Conservation (phyloP, 2,888 invertebrate genomes). For the Branchipolynoe longqiensis region DNA sequence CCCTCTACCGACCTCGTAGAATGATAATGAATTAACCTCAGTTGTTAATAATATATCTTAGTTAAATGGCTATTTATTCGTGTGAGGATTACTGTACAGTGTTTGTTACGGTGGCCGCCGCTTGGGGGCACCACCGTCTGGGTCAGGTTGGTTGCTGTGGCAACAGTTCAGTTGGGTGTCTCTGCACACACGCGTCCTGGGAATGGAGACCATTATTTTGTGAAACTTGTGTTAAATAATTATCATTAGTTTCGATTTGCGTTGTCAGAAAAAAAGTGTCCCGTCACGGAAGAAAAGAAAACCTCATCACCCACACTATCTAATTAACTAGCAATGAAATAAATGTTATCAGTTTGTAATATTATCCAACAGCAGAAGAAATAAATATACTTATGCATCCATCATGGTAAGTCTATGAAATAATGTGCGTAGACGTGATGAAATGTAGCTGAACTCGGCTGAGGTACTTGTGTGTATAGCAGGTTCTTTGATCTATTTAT, state of each 20-base stretch:
- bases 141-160: constrained; percentile 6
- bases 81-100: constrained; percentile 21
- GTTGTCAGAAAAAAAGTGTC: neutral
- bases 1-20: neutral
- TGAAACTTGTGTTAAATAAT: neutral
- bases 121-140: neutral
- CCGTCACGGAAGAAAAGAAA: neutral
- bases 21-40: neutral
- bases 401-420: neutral
- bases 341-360: neutral
- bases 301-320: too few relatives aligned
- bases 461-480: constrained; percentile 29
- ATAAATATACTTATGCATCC: constrained; percentile 6
- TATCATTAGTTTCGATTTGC: neutral
- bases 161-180: neutral
- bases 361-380: too few relatives aligned
- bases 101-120: neutral
- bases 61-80: constrained; percentile 45
- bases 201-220: neutral
- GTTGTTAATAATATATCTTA: constrained; percentile 46
- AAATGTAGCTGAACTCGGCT: neutral
- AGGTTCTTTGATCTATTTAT: constrained; percentile 31
- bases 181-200: neutral
- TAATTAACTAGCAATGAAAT: neutral
- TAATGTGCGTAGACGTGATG: neutral